phyloP scores from a whole-genome alignment of 1,140 invertebrate genomes.

The Bombus confusus region DNA sequence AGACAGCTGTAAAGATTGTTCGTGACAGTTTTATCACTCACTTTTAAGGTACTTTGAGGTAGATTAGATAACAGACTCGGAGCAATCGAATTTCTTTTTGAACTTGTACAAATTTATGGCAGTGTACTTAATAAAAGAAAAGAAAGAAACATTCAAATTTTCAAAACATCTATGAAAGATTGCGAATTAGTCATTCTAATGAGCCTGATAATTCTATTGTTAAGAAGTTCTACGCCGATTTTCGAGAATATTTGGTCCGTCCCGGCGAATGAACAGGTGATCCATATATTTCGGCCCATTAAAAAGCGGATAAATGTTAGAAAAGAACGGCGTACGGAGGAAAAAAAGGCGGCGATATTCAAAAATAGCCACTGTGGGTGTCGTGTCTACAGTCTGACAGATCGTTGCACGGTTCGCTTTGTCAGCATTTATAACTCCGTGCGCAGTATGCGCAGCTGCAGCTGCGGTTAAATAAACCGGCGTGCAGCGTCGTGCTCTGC shows the following conservation, averaged over 20 bases:
- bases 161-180: neutral
- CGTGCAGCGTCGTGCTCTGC: conserved; percentile 6
- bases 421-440: conserved; percentile 60
- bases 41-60: too few relatives aligned
- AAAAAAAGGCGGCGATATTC: conserved; percentile 35
- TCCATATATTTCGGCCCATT: neutral
- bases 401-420: conserved; percentile 23
- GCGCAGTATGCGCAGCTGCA: conserved; percentile 30
- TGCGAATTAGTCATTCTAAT: neutral
- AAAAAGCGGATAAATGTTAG: conserved; percentile 1
- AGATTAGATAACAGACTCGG: too few relatives aligned
- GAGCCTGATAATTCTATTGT: neutral
- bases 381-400: conserved; percentile 12
- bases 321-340: neutral
- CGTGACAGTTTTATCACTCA: too few relatives aligned
- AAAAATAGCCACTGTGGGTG: conserved; percentile 49
- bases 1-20: too few relatives aligned
- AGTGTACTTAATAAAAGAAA: too few relatives aligned
- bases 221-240: neutral
- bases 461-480: conserved; percentile 57
- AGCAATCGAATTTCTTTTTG: too few relatives aligned
- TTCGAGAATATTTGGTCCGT: too few relatives aligned
- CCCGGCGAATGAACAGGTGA: neutral
- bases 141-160: neutral
- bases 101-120: too few relatives aligned